phyloP scores from a whole-genome alignment of 1,140 invertebrate genomes.

The Thaumatotibia leucotreta region DNA sequence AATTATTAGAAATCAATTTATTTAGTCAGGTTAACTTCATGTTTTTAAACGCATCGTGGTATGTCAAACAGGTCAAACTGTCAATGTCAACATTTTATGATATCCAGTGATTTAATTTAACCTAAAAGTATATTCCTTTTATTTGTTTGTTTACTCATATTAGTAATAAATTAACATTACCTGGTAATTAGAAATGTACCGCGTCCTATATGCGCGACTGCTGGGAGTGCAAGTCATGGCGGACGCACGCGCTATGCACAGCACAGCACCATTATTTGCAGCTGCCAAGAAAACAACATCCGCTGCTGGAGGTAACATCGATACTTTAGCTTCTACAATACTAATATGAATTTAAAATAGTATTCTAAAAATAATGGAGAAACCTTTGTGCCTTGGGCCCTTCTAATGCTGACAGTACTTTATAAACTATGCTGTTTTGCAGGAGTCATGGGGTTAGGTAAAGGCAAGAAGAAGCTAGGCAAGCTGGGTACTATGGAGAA shows the following conservation, averaged over 20 bases:
- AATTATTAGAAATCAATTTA: too few relatives aligned
- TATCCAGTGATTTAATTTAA: too few relatives aligned
- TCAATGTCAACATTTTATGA: background rate
- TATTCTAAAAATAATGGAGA: too few relatives aligned
- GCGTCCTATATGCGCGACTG: background rate
- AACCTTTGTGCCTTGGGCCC: too few relatives aligned
- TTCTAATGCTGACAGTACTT: too few relatives aligned
- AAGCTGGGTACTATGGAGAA: conserved; percentile 82
- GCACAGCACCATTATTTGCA: conserved; percentile 26
- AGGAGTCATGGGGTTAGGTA: conserved; percentile 65
- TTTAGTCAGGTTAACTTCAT: too few relatives aligned
- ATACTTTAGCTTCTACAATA: background rate
- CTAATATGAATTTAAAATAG: too few relatives aligned
- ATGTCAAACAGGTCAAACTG: too few relatives aligned
- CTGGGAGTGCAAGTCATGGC: background rate
- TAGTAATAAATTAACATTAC: background rate
- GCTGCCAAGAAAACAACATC: conserved; percentile 59
- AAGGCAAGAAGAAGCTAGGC: conserved; percentile 78
- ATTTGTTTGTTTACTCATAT: too few relatives aligned
- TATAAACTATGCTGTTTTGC: too few relatives aligned
- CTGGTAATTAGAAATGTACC: background rate
- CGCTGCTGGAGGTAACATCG: conserved; percentile 54
- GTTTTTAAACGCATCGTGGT: too few relatives aligned
- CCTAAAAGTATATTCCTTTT: too few relatives aligned
- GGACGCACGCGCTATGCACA: conserved; percentile 27